phyloP scores from a whole-genome alignment of 2,113 vertebrate genomes.

The Phyllopteryx taeniolatus region DNA sequence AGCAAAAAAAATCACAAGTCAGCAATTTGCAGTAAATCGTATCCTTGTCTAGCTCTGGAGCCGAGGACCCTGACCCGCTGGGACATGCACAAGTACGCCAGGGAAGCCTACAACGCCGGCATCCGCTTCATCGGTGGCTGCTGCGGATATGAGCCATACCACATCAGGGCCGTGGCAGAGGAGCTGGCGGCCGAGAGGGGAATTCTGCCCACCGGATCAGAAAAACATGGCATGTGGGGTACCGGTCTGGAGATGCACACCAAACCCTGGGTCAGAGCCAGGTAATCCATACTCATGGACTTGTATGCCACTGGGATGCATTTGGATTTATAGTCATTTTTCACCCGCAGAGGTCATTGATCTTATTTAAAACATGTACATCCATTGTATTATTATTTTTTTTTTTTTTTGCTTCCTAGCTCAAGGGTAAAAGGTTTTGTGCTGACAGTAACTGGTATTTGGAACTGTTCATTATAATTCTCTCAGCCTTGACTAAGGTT shows the following conservation, averaged over 20 bases:
- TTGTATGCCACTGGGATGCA: background rate
- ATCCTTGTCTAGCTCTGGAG: conserved; percentile 72
- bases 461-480: too few relatives aligned
- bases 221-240: conserved; percentile 93
- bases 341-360: too few relatives aligned
- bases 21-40: background rate
- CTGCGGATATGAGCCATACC: conserved; percentile 95
- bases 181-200: conserved; percentile 86
- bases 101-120: conserved; percentile 85
- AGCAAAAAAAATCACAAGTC: background rate
- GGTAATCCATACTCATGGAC: conserved; percentile 69
- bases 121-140: conserved; percentile 90
- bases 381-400: too few relatives aligned
- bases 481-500: too few relatives aligned
- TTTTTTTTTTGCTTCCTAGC: too few relatives aligned
- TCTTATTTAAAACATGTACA: too few relatives aligned
- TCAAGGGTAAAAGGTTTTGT: too few relatives aligned
- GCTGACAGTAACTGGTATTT: too few relatives aligned
- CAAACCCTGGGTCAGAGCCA: conserved; percentile 96
- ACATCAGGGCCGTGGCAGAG: conserved; percentile 88
- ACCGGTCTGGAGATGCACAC: conserved; percentile 90
- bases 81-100: conserved; percentile 87
- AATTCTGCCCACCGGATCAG: conserved; percentile 80
- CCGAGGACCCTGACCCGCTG: conserved; percentile 85
- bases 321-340: background rate